Evolutionary conservation across 2,797 vertebrate genomes (phyloP).

Genomic region (Paguma larvata): DNA sequence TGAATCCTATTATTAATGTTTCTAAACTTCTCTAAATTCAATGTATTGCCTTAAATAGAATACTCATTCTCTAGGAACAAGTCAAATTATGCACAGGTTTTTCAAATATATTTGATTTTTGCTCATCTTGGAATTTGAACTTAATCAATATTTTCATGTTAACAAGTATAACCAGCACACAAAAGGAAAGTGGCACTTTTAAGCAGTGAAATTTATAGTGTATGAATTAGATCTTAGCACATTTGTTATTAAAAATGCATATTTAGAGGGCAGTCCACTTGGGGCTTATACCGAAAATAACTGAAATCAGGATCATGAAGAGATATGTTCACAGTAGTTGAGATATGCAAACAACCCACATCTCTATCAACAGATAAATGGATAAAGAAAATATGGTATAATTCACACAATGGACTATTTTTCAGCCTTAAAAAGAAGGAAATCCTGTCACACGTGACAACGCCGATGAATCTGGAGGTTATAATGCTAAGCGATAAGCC

Average conservation of each 20-base stretch:
- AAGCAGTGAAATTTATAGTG: neutral
- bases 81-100: neutral
- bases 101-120: slow-evolving; percentile 11
- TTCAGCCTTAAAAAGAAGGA: neutral
- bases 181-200: neutral
- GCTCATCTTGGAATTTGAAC: slow-evolving; percentile 43
- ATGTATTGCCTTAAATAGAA: neutral
- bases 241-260: neutral
- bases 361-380: neutral
- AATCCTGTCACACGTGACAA: neutral
- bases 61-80: neutral
- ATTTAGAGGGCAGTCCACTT: neutral
- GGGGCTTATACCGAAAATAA: neutral
- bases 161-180: neutral
- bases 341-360: neutral
- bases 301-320: neutral
- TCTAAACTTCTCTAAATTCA: slow-evolving; percentile 40
- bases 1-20: neutral
- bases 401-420: neutral
- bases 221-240: neutral
- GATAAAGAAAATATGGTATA: neutral
- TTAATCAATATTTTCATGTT: neutral
- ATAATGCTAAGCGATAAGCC: too few relatives aligned
- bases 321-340: neutral
- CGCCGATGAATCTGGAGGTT: neutral